Evolutionary conservation across 2,888 invertebrate species (phyloP).

Genomic region (Morinoia aosen): DNA sequence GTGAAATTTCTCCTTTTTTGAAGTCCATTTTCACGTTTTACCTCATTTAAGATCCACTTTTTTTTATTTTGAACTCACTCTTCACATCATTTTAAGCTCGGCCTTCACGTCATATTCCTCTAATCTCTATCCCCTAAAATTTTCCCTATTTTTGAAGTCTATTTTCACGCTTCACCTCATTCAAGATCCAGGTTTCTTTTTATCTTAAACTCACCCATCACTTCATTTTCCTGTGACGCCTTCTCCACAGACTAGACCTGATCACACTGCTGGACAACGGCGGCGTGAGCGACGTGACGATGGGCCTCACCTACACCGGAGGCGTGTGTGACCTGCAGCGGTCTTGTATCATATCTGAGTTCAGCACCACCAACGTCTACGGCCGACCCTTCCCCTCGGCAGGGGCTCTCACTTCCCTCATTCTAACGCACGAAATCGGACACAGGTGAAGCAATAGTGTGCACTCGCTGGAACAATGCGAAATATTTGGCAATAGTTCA

Average conservation of each 20-base stretch:
- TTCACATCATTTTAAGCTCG: background rate
- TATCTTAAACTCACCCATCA: background rate
- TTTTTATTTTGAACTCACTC: background rate
- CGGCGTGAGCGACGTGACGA: conserved; percentile 75
- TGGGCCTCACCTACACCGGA: conserved; percentile 77
- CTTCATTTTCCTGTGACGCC: background rate
- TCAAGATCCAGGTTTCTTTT: background rate
- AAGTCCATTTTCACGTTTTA: too few relatives aligned
- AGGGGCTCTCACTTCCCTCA: conserved; percentile 86
- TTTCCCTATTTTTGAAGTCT: too few relatives aligned
- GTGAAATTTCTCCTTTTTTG: too few relatives aligned
- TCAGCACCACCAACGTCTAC: conserved; percentile 81
- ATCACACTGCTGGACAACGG: conserved; percentile 81
- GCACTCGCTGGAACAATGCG: background rate
- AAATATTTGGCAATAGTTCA: too few relatives aligned
- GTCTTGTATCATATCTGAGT: conserved; percentile 84
- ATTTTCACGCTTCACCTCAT: background rate
- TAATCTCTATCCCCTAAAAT: too few relatives aligned
- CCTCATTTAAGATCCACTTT: too few relatives aligned
- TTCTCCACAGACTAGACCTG: conserved; percentile 78
- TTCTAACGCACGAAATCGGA: conserved; percentile 87
- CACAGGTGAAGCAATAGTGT: conserved; percentile 78
- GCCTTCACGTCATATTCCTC: background rate
- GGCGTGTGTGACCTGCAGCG: conserved; percentile 82
- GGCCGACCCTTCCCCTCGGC: conserved; percentile 86